A percentile compares a stretch with the other conserved stretches of the same genome.
phyloP scores from a whole-genome alignment of 2,797 vertebrate species.

The Alca torda region DNA sequence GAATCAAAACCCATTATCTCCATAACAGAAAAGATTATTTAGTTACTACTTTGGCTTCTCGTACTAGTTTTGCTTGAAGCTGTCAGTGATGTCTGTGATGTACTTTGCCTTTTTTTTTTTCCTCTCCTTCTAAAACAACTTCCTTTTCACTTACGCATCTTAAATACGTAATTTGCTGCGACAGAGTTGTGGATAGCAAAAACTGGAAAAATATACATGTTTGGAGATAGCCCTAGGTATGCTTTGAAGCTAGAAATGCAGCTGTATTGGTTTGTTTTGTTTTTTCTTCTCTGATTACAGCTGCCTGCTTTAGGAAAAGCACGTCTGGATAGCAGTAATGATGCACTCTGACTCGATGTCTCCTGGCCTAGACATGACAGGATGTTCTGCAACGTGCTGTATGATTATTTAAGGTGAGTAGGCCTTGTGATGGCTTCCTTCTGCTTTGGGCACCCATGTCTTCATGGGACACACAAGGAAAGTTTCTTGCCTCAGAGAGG shows the following conservation, averaged over 20 bases:
- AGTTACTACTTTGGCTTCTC: not conserved
- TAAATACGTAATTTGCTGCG: not conserved
- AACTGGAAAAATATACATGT: not conserved
- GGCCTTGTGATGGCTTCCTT: not conserved
- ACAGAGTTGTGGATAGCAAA: not conserved
- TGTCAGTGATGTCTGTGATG: not conserved
- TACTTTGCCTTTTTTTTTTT: not conserved
- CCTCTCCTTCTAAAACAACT: not conserved
- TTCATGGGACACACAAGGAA: not conserved
- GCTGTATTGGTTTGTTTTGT: not conserved
- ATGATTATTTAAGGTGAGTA: not conserved
- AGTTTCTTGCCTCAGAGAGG: not conserved
- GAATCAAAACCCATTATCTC: constrained; percentile 50
- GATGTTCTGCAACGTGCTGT: not conserved
- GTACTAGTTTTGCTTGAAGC: not conserved
- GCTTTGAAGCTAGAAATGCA: not conserved
- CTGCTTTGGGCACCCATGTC: not conserved
- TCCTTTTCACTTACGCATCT: not conserved
- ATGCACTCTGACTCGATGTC: not conserved
- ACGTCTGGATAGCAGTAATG: not conserved
- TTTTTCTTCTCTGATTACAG: not conserved
- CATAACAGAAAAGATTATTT: constrained; percentile 45
- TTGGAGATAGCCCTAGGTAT: not conserved
- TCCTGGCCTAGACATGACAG: not conserved
- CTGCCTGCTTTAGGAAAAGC: not conserved